Percentiles rank a stretch among this genome's conserved stretches.
Evolutionary conservation across 2,797 vertebrate species (phyloP).

Genomic region (Danionella dracula): DNA sequence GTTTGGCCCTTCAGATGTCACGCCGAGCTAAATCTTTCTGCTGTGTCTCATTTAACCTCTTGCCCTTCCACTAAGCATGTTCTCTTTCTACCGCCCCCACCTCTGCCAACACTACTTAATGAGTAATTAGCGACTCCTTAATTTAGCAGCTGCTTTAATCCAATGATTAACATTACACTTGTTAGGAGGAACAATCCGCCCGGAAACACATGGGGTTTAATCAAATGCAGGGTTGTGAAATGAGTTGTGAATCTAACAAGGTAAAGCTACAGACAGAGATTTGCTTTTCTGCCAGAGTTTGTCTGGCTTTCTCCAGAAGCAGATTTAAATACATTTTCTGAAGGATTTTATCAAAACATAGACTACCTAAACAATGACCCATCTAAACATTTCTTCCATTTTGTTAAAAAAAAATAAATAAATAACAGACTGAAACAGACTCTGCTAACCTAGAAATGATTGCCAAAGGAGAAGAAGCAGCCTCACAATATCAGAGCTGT

Average conservation of each 20-base stretch:
- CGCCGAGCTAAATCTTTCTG: background rate
- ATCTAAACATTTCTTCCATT: too few species aligned
- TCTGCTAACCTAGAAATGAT: too few species aligned
- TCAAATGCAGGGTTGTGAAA: background rate
- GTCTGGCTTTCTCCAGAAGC: too few species aligned
- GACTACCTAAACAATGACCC: too few species aligned
- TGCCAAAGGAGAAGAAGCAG: too few species aligned
- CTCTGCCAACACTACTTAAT: background rate
- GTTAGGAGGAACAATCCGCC: background rate
- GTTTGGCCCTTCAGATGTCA: background rate
- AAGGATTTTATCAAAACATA: too few species aligned
- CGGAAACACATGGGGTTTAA: background rate
- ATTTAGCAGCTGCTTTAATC: slow-evolving; percentile 6
- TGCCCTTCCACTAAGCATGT: background rate
- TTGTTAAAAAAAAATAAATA: too few species aligned
- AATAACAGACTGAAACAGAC: too few species aligned
- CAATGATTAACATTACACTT: background rate
- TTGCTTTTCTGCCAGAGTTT: too few species aligned
- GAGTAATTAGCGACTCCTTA: background rate
- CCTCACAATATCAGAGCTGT: too few species aligned
- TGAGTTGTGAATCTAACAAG: too few species aligned
- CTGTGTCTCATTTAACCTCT: background rate
- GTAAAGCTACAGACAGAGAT: background rate
- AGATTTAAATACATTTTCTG: too few species aligned
- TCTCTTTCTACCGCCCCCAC: background rate